A percentile compares a stretch with the other conserved stretches of the same genome.
Evolutionary conservation across 2,113 vertebrate species (phyloP).

Genomic region (Neomonachus schauinslandi): DNA sequence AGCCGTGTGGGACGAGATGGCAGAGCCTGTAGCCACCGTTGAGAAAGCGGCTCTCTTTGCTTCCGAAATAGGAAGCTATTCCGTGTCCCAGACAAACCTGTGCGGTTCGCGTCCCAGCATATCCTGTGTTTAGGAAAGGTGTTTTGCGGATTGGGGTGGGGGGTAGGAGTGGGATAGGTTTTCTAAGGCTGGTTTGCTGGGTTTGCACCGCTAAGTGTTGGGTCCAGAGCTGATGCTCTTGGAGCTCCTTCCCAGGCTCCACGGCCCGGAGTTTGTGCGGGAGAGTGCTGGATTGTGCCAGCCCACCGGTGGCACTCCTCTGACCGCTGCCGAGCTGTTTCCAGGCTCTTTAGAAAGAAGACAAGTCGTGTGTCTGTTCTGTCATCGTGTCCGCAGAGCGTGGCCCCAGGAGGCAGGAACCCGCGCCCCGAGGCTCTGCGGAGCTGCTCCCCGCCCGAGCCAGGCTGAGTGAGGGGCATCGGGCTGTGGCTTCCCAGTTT

Average conservation of each 20-base stretch:
- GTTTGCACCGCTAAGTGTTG: background rate
- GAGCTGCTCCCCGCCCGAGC: accelerated
- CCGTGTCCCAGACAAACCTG: no score
- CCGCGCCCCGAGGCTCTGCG: accelerated
- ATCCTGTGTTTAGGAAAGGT: accelerated
- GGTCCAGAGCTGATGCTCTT: accelerated
- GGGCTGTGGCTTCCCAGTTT: accelerated
- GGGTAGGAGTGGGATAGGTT: accelerated
- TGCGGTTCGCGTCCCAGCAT: background rate
- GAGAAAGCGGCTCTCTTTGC: background rate
- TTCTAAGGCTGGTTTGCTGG: accelerated
- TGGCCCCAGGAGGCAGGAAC: background rate
- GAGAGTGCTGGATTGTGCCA: accelerated
- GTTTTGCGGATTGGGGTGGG: no score
- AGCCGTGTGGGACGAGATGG: accelerated
- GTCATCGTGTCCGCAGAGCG: accelerated
- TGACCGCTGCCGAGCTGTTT: background rate
- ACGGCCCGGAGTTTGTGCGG: background rate
- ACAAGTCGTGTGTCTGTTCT: accelerated
- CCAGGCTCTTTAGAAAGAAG: background rate
- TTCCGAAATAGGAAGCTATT: background rate
- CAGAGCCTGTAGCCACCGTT: background rate
- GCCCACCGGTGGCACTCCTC: background rate
- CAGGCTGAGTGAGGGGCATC: background rate
- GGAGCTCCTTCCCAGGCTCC: background rate